These are phyloP conservation scores for Catostylus mosaicus DNA, from an alignment of 30 jellyfish, hydroid and myxozoan genomes.

Conservation along the genomic window DNA sequence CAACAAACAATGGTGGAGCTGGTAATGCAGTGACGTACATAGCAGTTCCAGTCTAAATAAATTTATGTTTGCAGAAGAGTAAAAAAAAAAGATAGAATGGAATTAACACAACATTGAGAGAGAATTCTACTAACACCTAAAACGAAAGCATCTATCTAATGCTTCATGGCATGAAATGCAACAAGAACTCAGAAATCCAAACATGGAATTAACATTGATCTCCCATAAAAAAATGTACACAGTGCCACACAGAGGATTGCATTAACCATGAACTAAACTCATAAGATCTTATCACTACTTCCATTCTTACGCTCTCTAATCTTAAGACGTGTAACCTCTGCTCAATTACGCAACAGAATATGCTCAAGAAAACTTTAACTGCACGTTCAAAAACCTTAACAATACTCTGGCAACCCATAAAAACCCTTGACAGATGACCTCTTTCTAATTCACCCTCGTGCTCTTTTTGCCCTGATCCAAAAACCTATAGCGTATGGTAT, in stretches of 20 bases:
- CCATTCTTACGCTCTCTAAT: background rate
- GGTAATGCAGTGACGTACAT: conserved; percentile 89
- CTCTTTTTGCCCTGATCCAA: background rate
- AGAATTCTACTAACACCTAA: too few relatives aligned
- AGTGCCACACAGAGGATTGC: too few relatives aligned
- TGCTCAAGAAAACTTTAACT: background rate
- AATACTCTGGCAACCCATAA: background rate
- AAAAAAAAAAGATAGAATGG: background rate
- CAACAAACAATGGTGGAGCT: conserved; percentile 85
- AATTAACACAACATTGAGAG: background rate
- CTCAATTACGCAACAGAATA: background rate
- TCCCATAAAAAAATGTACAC: too few relatives aligned
- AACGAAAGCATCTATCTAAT: too few relatives aligned
- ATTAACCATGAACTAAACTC: background rate
- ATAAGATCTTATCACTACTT: background rate
- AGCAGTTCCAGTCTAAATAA: conserved; percentile 94
- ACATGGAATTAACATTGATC: too few relatives aligned
- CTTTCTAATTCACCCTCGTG: background rate
- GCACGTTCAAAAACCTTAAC: background rate
- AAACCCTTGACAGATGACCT: background rate
- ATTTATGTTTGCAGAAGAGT: background rate
- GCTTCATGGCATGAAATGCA: too few relatives aligned
- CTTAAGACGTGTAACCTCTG: background rate
- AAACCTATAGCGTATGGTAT: background rate
- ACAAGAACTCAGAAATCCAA: too few relatives aligned